Conservation (phyloP, 2,113 vertebrate genomes). For the Phalacrocorax brasilianus region DNA sequence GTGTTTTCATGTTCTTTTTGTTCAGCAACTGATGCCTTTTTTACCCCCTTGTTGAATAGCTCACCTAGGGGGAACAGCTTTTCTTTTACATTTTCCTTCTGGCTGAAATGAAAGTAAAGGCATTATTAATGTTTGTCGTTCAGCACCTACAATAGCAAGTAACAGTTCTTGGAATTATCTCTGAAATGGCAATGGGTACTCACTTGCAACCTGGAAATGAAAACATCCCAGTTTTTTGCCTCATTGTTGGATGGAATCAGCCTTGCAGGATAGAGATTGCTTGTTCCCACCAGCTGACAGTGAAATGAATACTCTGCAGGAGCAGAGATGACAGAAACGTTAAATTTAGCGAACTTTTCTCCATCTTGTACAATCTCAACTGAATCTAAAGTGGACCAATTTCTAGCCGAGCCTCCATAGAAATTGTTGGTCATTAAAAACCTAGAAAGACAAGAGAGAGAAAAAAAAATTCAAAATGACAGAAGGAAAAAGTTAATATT, state of each 20-base stretch:
- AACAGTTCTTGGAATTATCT: slow-evolving; percentile 67
- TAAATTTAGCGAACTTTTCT: slow-evolving; percentile 65
- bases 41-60: background rate
- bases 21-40: background rate
- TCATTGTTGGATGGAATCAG: slow-evolving; percentile 68
- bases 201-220: slow-evolving; percentile 79
- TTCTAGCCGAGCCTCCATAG: slow-evolving; percentile 65
- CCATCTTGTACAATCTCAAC: slow-evolving; percentile 71
- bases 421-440: slow-evolving; percentile 76
- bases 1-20: background rate
- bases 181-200: slow-evolving; percentile 69
- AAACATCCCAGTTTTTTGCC: slow-evolving; percentile 72
- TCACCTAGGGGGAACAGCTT: slow-evolving; percentile 19
- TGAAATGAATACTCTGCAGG: slow-evolving; percentile 82
- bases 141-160: slow-evolving; percentile 60
- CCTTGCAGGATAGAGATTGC: slow-evolving; percentile 56
- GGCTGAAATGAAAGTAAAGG: slow-evolving; percentile 62
- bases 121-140: slow-evolving; percentile 47
- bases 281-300: slow-evolving; percentile 81
- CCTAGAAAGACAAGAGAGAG: slow-evolving; percentile 60
- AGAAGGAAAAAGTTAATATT: background rate
- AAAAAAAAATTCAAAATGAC: background rate
- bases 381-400: slow-evolving; percentile 75
- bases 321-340: slow-evolving; percentile 70
- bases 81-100: slow-evolving; percentile 46